Base-by-base conservation (phyloP, 2,888 invertebrate species). In the Hirtodrosophila histrioides region DNA sequence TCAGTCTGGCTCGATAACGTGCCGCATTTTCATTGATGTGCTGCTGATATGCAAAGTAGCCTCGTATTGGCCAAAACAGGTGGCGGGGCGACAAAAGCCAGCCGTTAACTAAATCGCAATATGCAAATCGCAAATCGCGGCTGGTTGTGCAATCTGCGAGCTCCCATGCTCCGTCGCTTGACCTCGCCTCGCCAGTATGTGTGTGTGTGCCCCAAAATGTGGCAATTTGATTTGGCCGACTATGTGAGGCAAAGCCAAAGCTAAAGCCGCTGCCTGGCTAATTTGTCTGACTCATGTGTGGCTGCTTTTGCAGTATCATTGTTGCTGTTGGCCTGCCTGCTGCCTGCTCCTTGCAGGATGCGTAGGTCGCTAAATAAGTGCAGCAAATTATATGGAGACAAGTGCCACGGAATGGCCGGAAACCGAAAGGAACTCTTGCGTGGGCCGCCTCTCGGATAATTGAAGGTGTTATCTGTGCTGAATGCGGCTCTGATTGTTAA, bases 291-390 rank as follows among this genome's bases (percentile, higher is more conserved):
- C 66, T 71, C 82, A 71, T 65, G 71, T 68, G 62, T 40, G 48
- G 4, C 36, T 40, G 45, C 31, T 63, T 41, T 37, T 23, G 64
- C 54, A 23, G 23, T 11, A 33, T 55, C 55, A 40, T 43, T 46
- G 35, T 50, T 41, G 35, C 23, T 49, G 41, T 43, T 57, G 27
- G 4, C 36, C 39, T 39, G 8, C 53, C 53, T 61, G 49, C 35
- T n/a, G 24, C 24, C 35, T n/a, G 24, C 24, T 49, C 12, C 36
- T 57, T 50, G 35, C 48, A 39, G 63, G 65, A 63, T 83, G 82
- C 82, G 82, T 82, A 84, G 82, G 86, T 31, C 36, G 84, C 50
- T 82, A 82, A 82, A 82, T 82, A 86, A 82, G 86, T 86, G 82
- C 82, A 70, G 78, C 81, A 82, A 82, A 82, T 82, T 82, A 82